Conservation (phyloP, 1,140 invertebrate species). For the Araneus ventricosus region DNA sequence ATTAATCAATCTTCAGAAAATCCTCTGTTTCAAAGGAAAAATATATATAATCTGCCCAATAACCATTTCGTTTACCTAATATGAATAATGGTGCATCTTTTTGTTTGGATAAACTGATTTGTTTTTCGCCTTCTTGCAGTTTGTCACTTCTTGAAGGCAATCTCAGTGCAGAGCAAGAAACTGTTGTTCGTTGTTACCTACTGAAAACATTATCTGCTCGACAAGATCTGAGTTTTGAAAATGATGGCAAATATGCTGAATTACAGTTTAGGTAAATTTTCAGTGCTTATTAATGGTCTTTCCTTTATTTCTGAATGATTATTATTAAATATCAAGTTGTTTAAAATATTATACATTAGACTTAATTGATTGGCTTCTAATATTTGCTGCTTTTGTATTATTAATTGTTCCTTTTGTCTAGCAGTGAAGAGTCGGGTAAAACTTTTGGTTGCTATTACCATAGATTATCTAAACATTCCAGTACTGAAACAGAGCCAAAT, state of each 20-base stretch:
- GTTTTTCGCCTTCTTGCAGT: not conserved
- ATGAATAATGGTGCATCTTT: too few relatives aligned
- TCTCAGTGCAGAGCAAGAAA: slow-evolving; percentile 64
- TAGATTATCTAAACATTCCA: slow-evolving; percentile 55
- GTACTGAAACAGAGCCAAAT: not conserved
- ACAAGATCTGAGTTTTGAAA: slow-evolving; percentile 69
- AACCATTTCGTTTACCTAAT: not conserved
- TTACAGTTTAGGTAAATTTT: slow-evolving; percentile 41
- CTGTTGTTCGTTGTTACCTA: slow-evolving; percentile 66
- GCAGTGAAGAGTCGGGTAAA: slow-evolving; percentile 47
- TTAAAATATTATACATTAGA: too few relatives aligned
- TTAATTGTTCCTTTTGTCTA: not conserved
- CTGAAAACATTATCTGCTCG: slow-evolving; percentile 59
- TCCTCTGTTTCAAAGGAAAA: too few relatives aligned
- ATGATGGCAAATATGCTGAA: slow-evolving; percentile 70
- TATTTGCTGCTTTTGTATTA: too few relatives aligned
- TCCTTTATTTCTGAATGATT: not conserved
- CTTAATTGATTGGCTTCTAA: not conserved
- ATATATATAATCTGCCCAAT: too few relatives aligned
- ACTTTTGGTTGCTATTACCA: slow-evolving; percentile 72
- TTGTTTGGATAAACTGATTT: too few relatives aligned
- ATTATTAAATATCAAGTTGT: too few relatives aligned
- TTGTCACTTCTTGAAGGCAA: slow-evolving; percentile 70
- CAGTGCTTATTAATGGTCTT: not conserved
- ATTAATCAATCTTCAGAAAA: too few relatives aligned